Evolutionary conservation across 2,113 vertebrate genomes (phyloP), one percentile per base, ranked within the genome.

Genomic region (Eretmochelys imbricata): DNA sequence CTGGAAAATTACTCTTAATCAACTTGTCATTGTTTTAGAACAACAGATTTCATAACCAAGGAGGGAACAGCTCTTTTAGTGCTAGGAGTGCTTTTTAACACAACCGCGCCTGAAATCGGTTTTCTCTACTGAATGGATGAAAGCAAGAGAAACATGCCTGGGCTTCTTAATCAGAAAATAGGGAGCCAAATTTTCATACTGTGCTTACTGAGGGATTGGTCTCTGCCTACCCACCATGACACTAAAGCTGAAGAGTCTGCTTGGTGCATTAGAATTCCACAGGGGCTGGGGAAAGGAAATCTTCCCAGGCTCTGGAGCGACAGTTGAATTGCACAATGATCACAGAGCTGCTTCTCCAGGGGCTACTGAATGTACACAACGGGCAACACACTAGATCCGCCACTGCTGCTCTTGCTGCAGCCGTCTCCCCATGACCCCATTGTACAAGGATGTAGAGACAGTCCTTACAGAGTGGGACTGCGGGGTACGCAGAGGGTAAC

Each of bases 1-100:
- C 91, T 72, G 94, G 95, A 96, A 97, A 92, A 95, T 72, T n/a
- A 80, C 82, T 96, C 89, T 94, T 97, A 92, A 96, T 96, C 95
- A 97, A 55, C 89, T 84, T 94, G 85, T 97, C 94, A 97, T 93
- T 90, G 88, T 62, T 89, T 89, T 89, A 95, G 91, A 97, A 83
- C 59, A 93, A 75, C 80, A 91, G 19, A 92, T 90, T 92, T 93
- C 4, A 1, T 65, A 53, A 84, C 89, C 79, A 95, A 87, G 81
- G 46, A 96, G 57, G 24, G 80, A 88, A 76, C 80, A 89, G 31
- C n/a, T 62, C 72, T 88, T 2, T 10, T 42, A 79, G 49, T 55
- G 72, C 35, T 46, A 86, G 0, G 4, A 82, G 16, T 6, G 42
- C 48, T 16, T 13, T 65, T 38, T 1, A 87, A 59, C 55, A 31